Evolutionary conservation across 2,888 invertebrate genomes (phyloP).

Genomic region (Mythimna impura): DNA sequence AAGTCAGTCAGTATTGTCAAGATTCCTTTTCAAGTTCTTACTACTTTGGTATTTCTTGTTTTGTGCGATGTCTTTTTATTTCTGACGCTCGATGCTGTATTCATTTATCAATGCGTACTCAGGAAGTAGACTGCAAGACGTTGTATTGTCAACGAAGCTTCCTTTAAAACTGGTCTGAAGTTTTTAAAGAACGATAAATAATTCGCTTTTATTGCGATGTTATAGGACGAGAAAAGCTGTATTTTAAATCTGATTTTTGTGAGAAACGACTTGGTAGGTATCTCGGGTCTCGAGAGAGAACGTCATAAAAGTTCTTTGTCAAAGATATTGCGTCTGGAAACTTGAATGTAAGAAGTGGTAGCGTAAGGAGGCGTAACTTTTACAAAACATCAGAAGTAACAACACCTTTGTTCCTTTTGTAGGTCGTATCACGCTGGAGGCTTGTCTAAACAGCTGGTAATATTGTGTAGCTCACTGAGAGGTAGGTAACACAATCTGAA

Average conservation of each 20-base stretch:
- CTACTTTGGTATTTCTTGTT: constrained; percentile 45
- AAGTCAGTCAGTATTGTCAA: constrained; percentile 68
- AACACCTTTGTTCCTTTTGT: constrained; percentile 33
- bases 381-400: constrained; percentile 23
- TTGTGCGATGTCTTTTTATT: constrained; percentile 60
- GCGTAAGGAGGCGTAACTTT: constrained; percentile 2
- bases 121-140: constrained; percentile 62
- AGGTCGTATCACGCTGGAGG: constrained; percentile 26
- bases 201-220: constrained; percentile 48
- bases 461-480: constrained; percentile 23
- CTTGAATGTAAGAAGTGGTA: constrained; percentile 16
- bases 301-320: constrained; percentile 38
- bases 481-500: constrained; percentile 50
- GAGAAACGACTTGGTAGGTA: constrained; percentile 17
- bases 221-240: constrained; percentile 17
- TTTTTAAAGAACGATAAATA: constrained; percentile 55
- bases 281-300: constrained; percentile 24
- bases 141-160: constrained; percentile 58
- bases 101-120: constrained; percentile 70
- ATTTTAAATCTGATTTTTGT: constrained; percentile 43
- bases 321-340: constrained; percentile 32
- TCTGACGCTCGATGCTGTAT: constrained; percentile 57
- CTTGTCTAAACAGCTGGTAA: constrained; percentile 39
- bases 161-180: constrained; percentile 55
- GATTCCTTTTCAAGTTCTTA: constrained; percentile 61